Percentiles rank a stretch among this genome's conserved stretches.
Conservation (phyloP, 2,888 invertebrate species). For the Oasisia sp. region DNA sequence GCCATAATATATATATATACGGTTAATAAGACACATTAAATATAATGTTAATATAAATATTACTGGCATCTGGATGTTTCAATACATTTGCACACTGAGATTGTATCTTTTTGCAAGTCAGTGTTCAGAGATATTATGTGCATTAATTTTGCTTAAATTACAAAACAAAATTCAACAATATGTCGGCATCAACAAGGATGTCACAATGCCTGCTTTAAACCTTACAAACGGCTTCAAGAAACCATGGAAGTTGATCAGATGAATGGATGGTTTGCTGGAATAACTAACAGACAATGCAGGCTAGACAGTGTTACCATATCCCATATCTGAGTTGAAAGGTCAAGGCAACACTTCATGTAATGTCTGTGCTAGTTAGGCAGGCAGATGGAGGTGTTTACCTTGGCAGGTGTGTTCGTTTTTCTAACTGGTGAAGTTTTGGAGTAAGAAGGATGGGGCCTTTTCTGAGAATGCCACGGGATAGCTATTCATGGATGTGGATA, state of each 20-base stretch:
- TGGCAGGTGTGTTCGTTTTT: slow-evolving; percentile 9
- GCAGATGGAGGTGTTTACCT: not conserved
- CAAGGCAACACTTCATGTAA: not conserved
- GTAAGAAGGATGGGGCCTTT: not conserved
- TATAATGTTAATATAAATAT: not conserved
- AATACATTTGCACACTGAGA: not conserved
- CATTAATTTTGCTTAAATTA: not conserved
- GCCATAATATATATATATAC: too few relatives aligned
- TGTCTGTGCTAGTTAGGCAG: not conserved
- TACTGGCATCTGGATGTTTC: not conserved
- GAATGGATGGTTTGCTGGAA: not conserved
- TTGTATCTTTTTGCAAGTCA: not conserved
- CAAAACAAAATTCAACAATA: not conserved
- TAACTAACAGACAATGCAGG: not conserved
- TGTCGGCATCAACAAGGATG: not conserved
- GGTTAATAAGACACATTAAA: too few relatives aligned
- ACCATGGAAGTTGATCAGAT: not conserved
- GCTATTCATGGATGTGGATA: slow-evolving; percentile 10
- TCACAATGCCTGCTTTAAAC: not conserved
- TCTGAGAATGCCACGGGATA: slow-evolving; percentile 5
- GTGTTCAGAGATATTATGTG: too few relatives aligned
- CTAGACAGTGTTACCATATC: not conserved
- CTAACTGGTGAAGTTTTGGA: not conserved
- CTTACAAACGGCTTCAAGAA: not conserved
- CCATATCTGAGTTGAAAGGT: not conserved